phyloP scores from a whole-genome alignment of 2,113 vertebrate genomes.

The Lonchura striata region DNA sequence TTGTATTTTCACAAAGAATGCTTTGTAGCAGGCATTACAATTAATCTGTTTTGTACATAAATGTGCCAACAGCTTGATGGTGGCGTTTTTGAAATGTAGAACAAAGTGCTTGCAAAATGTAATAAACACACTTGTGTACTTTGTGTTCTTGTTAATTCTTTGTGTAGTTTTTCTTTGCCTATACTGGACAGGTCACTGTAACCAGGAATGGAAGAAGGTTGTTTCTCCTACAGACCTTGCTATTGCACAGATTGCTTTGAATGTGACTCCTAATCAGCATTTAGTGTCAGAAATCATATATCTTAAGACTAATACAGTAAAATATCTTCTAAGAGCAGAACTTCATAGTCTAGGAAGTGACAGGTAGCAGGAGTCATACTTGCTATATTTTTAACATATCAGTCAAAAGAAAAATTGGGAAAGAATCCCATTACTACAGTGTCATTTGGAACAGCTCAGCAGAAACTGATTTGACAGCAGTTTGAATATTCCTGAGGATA shows the following conservation, averaged over 20 bases:
- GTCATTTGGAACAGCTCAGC: background rate
- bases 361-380: background rate
- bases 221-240: background rate
- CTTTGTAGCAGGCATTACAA: conserved; percentile 95
- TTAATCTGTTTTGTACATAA: conserved; percentile 99
- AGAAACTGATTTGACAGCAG: background rate
- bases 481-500: background rate
- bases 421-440: background rate
- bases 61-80: conserved; percentile 99
- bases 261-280: background rate
- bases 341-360: background rate
- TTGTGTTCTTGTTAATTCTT: conserved; percentile 82
- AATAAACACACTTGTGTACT: conserved; percentile 98
- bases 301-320: background rate
- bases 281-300: background rate
- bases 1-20: conserved; percentile 98
- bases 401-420: background rate
- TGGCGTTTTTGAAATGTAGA: conserved; percentile 99
- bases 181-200: background rate
- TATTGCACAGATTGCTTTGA: background rate
- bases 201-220: background rate
- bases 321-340: background rate
- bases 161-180: conserved; percentile 6
- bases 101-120: conserved; percentile 99
- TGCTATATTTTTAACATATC: background rate